Base-by-base conservation (phyloP, 2,888 invertebrate genomes). In the Orthosia gracilis region DNA sequence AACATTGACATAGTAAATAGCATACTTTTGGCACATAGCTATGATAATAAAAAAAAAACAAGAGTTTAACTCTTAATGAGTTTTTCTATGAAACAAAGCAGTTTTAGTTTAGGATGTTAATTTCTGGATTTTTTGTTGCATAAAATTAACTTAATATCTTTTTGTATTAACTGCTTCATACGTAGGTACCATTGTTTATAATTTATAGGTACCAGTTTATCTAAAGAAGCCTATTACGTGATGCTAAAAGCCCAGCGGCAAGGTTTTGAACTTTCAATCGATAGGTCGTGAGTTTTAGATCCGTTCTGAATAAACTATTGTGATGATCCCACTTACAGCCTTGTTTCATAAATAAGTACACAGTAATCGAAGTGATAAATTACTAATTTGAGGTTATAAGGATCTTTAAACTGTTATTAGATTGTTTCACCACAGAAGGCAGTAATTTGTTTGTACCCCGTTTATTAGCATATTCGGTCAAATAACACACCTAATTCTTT, bases 171-270 rank as follows among this genome's bases (percentile, higher is more conserved):
- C 23, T n/a, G 26, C 13, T n/a, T n/a, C 4, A 21, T 63, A 13
- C 21, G 31, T 63, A 50, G 13, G n/a, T 49, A 55, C 23, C 50
- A 31, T 69, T 61, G 11, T 26, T 47, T 26, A 12, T 67, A 21
- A 52, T 47, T 47, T 73, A 66, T 62, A 47, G 40, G 26, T 23
- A 67, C 21, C 5, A 58, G 23, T 47, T n/a, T 54, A 57, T 59
- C 5, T 50, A 26, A 23, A 70, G 49, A 21, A 61, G 64, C 55
- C 13, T 66, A 52, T 69, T 59, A 74, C 70, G 62, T 63, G 26
- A 83, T 74, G 26, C 18, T 76, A 63, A 64, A 85, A 74, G 76
- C 80, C 82, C 76, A 64, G 63, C 78, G 86, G 83, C 85, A 85
- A 84, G 85, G 83, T 76, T 84, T 59, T 66, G 70, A 71, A 74